Percentiles rank a stretch among this genome's conserved stretches.
Evolutionary conservation across 2,888 invertebrate genomes (phyloP).

Genomic region (Caenorhabditis parvicauda): DNA sequence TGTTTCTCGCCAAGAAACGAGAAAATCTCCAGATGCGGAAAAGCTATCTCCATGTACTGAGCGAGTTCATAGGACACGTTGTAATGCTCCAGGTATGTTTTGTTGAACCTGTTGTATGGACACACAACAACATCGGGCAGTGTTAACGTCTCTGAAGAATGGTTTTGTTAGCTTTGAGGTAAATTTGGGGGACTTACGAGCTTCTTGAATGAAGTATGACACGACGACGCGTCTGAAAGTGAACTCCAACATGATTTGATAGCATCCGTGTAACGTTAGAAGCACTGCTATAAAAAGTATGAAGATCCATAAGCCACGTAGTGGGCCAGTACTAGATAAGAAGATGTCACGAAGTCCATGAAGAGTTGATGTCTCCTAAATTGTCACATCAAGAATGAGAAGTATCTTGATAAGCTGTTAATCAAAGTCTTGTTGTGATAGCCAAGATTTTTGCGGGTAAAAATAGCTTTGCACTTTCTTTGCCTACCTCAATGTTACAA

Average conservation of each 20-base stretch:
- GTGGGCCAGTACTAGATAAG: constrained; percentile 19
- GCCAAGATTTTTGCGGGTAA: background rate
- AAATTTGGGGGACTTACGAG: constrained; percentile 13
- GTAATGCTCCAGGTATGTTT: constrained; percentile 35
- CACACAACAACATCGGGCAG: constrained; percentile 61
- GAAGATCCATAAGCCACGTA: constrained; percentile 37
- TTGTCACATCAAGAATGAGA: background rate
- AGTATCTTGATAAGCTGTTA: too few species aligned
- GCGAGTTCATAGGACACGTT: constrained; percentile 51
- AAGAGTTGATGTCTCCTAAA: constrained; percentile 43
- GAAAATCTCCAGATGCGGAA: constrained; percentile 38
- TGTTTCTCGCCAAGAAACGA: constrained; percentile 8
- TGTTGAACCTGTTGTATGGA: constrained; percentile 59
- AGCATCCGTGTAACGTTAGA: constrained; percentile 37
- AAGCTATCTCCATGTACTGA: constrained; percentile 55
- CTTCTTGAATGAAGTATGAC: constrained; percentile 50
- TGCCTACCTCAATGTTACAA: too few species aligned
- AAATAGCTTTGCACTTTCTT: background rate
- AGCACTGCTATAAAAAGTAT: constrained; percentile 29
- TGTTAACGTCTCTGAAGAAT: constrained; percentile 19
- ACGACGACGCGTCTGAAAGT: constrained; percentile 39
- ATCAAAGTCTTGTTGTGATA: background rate
- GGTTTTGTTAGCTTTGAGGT: background rate
- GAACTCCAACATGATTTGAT: constrained; percentile 38
- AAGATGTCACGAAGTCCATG: constrained; percentile 47